Percentiles rank a stretch among this genome's conserved stretches.
Evolutionary conservation across 1,140 invertebrate genomes (phyloP).

Genomic region (Listronotus oregonensis): DNA sequence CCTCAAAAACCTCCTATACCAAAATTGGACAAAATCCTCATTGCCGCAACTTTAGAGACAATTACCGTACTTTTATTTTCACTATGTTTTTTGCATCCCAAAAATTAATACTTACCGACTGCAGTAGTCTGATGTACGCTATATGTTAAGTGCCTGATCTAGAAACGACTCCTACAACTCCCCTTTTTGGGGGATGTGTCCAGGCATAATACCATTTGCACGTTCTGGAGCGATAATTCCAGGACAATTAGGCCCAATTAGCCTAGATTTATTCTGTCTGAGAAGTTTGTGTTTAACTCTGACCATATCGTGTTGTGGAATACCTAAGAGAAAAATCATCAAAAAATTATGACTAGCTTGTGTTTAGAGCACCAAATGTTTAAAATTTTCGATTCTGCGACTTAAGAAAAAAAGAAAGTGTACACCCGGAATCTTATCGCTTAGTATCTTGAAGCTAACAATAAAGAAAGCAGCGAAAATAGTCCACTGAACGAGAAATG

Average conservation of each 20-base stretch:
- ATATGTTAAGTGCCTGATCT: slow-evolving; percentile 98
- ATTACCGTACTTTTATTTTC: too few species aligned
- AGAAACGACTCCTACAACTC: slow-evolving; percentile 95
- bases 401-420: too few species aligned
- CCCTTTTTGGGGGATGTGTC: slow-evolving; percentile 94
- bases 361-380: not conserved
- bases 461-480: too few species aligned
- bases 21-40: too few species aligned
- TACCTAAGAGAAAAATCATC: slow-evolving; percentile 51
- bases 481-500: too few species aligned
- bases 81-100: too few species aligned
- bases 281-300: slow-evolving; percentile 91
- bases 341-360: not conserved
- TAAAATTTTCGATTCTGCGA: not conserved
- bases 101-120: slow-evolving; percentile 60
- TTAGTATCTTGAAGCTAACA: too few species aligned
- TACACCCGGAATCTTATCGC: too few species aligned
- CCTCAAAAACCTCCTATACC: too few species aligned
- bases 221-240: slow-evolving; percentile 94
- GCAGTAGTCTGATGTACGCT: slow-evolving; percentile 96
- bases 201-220: slow-evolving; percentile 99
- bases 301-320: slow-evolving; percentile 99
- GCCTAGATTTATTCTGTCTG: slow-evolving; percentile 88
- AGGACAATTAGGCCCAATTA: slow-evolving; percentile 97
- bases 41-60: too few species aligned